Evolutionary conservation across 1,140 invertebrate species (phyloP).

Genomic region (Thrips palmi): DNA sequence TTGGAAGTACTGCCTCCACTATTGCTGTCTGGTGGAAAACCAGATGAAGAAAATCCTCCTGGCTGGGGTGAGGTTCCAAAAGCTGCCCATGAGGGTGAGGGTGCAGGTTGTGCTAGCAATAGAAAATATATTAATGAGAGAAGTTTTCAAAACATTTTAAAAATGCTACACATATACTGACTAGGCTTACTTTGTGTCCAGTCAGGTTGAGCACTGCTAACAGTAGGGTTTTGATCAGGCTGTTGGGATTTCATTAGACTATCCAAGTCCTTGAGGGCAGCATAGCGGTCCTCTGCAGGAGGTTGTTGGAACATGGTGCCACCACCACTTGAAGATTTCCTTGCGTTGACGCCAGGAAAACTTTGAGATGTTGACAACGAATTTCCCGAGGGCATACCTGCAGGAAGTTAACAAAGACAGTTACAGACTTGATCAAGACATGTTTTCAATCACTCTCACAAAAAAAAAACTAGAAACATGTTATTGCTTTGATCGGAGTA

Average conservation of each 20-base stretch:
- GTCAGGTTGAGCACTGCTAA: too few species aligned
- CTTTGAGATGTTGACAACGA: too few species aligned
- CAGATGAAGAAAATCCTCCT: neutral
- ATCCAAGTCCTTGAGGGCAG: conserved; percentile 64
- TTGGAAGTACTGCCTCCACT: conserved; percentile 1
- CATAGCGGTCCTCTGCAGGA: conserved; percentile 55
- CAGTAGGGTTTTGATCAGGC: conserved; percentile 6
- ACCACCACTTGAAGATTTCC: too few species aligned
- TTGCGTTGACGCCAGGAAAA: too few species aligned
- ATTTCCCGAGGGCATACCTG: too few species aligned
- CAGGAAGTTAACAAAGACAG: too few species aligned
- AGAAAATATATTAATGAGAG: neutral
- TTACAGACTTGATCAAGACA: too few species aligned
- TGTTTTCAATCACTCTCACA: too few species aligned
- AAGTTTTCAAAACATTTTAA: neutral
- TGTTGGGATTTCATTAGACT: conserved; percentile 33
- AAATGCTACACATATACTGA: conserved; percentile 4
- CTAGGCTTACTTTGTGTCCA: too few species aligned
- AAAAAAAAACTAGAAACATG: too few species aligned
- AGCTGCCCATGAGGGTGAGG: neutral
- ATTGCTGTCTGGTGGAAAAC: neutral
- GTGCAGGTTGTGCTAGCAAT: neutral
- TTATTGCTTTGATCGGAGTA: too few species aligned
- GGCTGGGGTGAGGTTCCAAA: neutral
- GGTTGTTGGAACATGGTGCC: too few species aligned